Evolutionary conservation across 2,113 vertebrate species (phyloP), one percentile per base, ranked within the genome.

Genomic region (Varanus salvator): DNA sequence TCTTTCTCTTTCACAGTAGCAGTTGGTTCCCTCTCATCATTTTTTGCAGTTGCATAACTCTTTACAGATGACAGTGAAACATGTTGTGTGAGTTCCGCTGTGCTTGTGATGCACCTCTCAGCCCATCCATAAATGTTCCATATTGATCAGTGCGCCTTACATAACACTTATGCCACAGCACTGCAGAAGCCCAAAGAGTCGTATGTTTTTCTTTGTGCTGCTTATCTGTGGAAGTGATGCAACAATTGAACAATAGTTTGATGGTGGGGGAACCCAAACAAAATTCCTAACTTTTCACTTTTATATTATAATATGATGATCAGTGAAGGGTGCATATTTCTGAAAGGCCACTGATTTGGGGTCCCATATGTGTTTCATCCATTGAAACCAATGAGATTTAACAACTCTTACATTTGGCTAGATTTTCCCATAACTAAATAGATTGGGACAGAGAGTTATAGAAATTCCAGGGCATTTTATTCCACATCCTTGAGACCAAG

Each of bases 371-470:
- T 11, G 19, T 77, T 80, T 72, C 48, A 38, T 76, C 52, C n/a
- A 38, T 60, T 75, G 21, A 86, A 57, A 57, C 14, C 68, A 74
- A 11, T 38, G 15, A 12, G 80, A 38, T 17, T 34, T 60, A 81
- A n/a, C 8, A 71, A 21, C 19, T 11, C 29, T 31, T 44, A 87
- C 34, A 64, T 38, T 66, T 87, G 38, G 8, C 34, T 64, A 57
- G 6, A 21, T 52, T 77, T 44, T 85, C 3, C 34, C 66, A 74
- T 54, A 74, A 54, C 19, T 85, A 34, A 54, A 52, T 54, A 54
- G 31, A 85, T 12, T 5, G 0, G 25, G 0, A 34, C 17, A 60
- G 14, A 75, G 0, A 0, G 2, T 0, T 57, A 77, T 23, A 87
- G 69, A 27, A 60, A 91, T 34, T 68, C 85, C 74, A 52, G 64